Base-by-base conservation (phyloP, 92 coral and sea anemone species). In the Palythoa caribaeorum region DNA sequence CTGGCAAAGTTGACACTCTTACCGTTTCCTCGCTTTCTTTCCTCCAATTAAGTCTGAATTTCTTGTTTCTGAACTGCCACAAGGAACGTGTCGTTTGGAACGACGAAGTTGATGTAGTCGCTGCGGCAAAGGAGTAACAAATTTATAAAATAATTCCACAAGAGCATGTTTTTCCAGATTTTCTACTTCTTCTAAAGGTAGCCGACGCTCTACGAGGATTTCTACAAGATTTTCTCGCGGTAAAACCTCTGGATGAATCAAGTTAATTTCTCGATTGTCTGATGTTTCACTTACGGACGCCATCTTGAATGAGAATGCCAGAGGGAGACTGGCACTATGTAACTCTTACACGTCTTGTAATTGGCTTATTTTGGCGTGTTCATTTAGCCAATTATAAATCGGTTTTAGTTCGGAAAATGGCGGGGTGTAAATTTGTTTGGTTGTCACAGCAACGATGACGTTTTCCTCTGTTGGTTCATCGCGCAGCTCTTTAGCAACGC, bases 401-500 rank as follows among this genome's bases (percentile, higher is more conserved):
- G 37, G 60, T 5, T 50, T 84, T 57, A 55, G 2, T 85, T 53
- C 93, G 11, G 89, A 50, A 76, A 36, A 55, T 63, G 85, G 80
- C 72, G 88, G 84, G 48, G 84, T 62, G 54, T 76, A 83, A 73
- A 81, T 81, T 85, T 77, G 86, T 92, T 87, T 93, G 87, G 94
- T 93, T 93, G 90, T 85, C 90, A 91, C 87, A 91, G 92, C 60
- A 90, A 95, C 94, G 76, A 73, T 95, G 98, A 95, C 98, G 98
- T 95, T 91, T 84, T 63, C 47, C 71, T 75, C 71, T 50, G 51
- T 80, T 71, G 48, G 52, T 80, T 77, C 87, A 80, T 84, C 89
- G 89, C 93, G 93, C 94, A 89, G 90, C 85, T 83, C 98, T 93
- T 91, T 95, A 90, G 98, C 98, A 95, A 95, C 98, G 98, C 98